phyloP scores from a whole-genome alignment of 2,113 vertebrate genomes.

The Physeter macrocephalus region DNA sequence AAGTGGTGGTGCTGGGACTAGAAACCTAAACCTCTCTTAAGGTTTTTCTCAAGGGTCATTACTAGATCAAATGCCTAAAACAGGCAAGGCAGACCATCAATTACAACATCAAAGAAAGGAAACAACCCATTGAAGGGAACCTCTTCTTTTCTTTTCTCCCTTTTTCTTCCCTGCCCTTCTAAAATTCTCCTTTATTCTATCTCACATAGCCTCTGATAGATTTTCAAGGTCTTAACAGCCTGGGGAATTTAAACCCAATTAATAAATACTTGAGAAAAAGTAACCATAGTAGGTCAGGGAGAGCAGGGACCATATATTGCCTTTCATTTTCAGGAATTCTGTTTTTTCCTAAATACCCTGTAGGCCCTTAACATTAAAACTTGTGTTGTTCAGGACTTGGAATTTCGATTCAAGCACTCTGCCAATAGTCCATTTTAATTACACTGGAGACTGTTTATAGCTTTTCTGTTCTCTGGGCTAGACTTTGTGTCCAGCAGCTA shows the following conservation, averaged over 20 bases:
- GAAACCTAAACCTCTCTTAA: background rate
- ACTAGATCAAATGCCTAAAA: slow-evolving; percentile 13
- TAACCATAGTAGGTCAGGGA: background rate
- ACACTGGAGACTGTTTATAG: background rate
- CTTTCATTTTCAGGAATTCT: slow-evolving; percentile 29
- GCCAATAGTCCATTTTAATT: slow-evolving; percentile 8
- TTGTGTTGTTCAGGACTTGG: background rate
- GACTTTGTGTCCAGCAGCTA: background rate
- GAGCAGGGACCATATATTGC: background rate
- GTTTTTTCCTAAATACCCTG: slow-evolving; percentile 7
- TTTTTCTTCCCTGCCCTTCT: background rate
- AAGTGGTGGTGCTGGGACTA: background rate
- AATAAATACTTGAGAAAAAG: slow-evolving; percentile 18
- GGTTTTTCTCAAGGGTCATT: background rate
- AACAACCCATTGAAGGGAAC: background rate
- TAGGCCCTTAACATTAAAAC: slow-evolving; percentile 19
- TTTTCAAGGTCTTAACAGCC: background rate
- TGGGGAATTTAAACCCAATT: slow-evolving; percentile 25
- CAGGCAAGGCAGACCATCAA: background rate
- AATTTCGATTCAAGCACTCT: background rate
- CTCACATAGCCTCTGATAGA: background rate
- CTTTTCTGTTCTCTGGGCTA: background rate
- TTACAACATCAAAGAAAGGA: slow-evolving; percentile 3
- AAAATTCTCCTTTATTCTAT: slow-evolving; percentile 14
- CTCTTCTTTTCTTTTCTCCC: background rate